Evolutionary conservation across 2,797 vertebrate genomes (phyloP), one percentile per base, ranked within the genome.

Genomic region (Onychomys leucogaster): DNA sequence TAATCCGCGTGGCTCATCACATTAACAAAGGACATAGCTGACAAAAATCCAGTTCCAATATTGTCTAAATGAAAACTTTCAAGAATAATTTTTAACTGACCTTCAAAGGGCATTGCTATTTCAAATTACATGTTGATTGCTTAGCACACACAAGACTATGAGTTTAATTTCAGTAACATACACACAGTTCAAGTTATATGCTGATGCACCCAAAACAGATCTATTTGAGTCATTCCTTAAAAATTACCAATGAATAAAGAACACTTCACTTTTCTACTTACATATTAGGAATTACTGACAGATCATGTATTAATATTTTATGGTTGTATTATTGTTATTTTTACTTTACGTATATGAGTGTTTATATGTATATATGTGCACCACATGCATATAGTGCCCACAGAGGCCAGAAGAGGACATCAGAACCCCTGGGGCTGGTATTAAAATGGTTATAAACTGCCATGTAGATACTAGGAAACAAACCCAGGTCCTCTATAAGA

Each of bases 71-170:
- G 37, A 97, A 95, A 95, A 41, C 59, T 63, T 89, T 0, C 49
- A 43, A 65, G 27, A 83, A 84, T 96, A 75, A 71, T 29, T 87
- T 91, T 93, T 91, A 91, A 65, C 41, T 67, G 73, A 91, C 12
- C 21, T 34, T 59, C 55, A 88, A 90, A 89, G 14, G 61, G 10
- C 49, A 71, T 52, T 46, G 46, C 41, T 89, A 23, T 67, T 92
- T 94, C 37, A 61, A 73, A 52, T 59, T 75, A 21, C n/a, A 7
- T 63, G 25, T 89, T 94, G 21, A 78, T 63, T 46, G 29, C 21
- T 77, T 34, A 25, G 4, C 32, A 77, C 25, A 89, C 17, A 25
- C 12, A 82, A 32, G 73, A 23, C 41, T 32, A 1, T 46, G 37
- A 25, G 2, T 63, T 77, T 25, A 76, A 17, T 77, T 32, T 21